Base-by-base conservation (phyloP, 2,888 invertebrate species). In the Lithophane semibrunnea region DNA sequence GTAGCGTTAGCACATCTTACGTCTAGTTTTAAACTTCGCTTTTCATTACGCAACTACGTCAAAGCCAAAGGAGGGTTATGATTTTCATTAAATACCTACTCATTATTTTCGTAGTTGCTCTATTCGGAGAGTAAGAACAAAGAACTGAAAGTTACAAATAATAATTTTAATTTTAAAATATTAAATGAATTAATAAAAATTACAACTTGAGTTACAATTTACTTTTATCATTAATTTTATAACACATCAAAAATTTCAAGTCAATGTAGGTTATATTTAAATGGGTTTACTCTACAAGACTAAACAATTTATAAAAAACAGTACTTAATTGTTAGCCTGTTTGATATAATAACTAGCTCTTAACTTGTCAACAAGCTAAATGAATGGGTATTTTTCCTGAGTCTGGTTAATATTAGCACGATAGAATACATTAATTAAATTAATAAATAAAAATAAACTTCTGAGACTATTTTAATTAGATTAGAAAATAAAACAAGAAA, bases 271-370 rank as follows among this genome's bases (percentile, higher is more conserved):
- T 58, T 58, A 42, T 67, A n/a, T 64, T 64, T 52, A 52, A 52
- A 52, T 52, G 52, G 52, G 52, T 18, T 52, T 52, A 52, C 18
- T 52, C 18, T 52, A 52, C 52, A 18, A 3, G 13, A 16, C 16
- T 21, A 52, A 37, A 67, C 24, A 66, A 61, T 37, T 42, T 77
- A 47, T 60, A 54, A 37, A 21, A 21, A 60, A 29, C n/a, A n/a
- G 52, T 3, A 37, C 5, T 37, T 58, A 58, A 49, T 79, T 52
- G 29, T 72, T 66, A 72, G 52, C 21, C 16, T 68, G 42, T 58
- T 63, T 37, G 37, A 49, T 72, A 16, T 72, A 49, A 49, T 79
- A 63, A 37, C 42, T 44, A 79, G 42, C 44, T 63, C 44, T 64
- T 68, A 79, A 67, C 16, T 29, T 73, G 56, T 54, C 67, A 44